A percentile compares a stretch with the other conserved stretches of the same genome.
phyloP scores from a whole-genome alignment of 2,797 vertebrate species.

The Cossypha dichroa region DNA sequence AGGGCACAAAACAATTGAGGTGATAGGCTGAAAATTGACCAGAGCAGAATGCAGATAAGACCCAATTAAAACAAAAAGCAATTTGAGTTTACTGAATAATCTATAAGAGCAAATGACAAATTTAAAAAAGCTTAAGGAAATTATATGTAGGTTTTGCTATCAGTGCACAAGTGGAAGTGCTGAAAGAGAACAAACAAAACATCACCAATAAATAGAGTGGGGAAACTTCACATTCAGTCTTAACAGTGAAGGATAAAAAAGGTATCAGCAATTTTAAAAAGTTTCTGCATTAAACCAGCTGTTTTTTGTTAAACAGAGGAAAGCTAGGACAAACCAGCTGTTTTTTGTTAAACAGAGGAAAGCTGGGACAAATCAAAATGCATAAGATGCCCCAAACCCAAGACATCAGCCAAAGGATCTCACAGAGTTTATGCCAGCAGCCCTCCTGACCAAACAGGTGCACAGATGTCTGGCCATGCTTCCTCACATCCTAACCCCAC shows the following conservation, averaged over 20 bases:
- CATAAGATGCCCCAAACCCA: background rate
- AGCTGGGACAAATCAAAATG: background rate
- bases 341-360: background rate
- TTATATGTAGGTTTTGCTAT: background rate
- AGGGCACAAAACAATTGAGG: background rate
- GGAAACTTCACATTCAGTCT: background rate
- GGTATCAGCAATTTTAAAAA: background rate
- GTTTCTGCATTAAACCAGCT: background rate
- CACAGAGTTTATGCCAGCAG: background rate
- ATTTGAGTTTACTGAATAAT: conserved; percentile 9
- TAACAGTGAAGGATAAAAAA: background rate
- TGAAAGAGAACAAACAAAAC: background rate
- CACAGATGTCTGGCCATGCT: accelerated
- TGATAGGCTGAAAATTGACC: conserved; percentile 4
- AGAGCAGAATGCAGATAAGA: conserved; percentile 1
- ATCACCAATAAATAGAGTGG: background rate
- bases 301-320: background rate
- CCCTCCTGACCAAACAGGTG: accelerated
- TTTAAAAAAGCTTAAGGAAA: background rate
- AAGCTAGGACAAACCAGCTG: background rate
- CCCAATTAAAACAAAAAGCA: conserved; percentile 29
- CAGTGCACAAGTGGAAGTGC: background rate
- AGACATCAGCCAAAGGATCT: background rate
- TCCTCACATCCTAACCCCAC: background rate
- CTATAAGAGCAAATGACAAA: background rate